These are phyloP conservation scores for Autographa gamma DNA, from an alignment of 2,888 invertebrate species.

Conservation along the genomic window DNA sequence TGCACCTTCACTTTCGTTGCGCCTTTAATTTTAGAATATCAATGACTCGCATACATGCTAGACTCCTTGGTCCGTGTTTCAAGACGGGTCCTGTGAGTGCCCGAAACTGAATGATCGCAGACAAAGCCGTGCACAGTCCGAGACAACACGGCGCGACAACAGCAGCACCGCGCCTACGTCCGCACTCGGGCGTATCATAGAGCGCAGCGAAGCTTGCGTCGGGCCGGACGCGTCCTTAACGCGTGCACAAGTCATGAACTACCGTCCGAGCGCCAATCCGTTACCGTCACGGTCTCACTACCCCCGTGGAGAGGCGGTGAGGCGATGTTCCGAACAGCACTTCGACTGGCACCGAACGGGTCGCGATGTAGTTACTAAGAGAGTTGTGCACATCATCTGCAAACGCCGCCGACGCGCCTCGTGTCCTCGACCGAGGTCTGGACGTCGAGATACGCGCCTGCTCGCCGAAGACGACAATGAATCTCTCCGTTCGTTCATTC, in stretches of 20 bases:
- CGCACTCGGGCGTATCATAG: slow-evolving; percentile 68
- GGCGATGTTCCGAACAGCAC: slow-evolving; percentile 67
- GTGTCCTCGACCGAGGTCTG: slow-evolving; percentile 44
- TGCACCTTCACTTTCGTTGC: slow-evolving; percentile 90
- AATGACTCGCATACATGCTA: slow-evolving; percentile 91
- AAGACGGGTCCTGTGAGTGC: slow-evolving; percentile 91
- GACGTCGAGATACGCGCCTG: slow-evolving; percentile 50
- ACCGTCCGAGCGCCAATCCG: slow-evolving; percentile 53
- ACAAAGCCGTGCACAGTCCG: slow-evolving; percentile 73
- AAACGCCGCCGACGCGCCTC: slow-evolving; percentile 62
- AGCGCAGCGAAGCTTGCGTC: slow-evolving; percentile 66
- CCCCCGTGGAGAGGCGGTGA: slow-evolving; percentile 3
- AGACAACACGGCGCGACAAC: slow-evolving; percentile 68
- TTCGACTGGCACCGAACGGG: slow-evolving; percentile 84
- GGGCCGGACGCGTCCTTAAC: slow-evolving; percentile 72
- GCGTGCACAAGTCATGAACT: slow-evolving; percentile 63
- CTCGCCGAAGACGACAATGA: slow-evolving; percentile 71
- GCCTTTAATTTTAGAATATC: slow-evolving; percentile 90
- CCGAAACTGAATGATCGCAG: slow-evolving; percentile 79
- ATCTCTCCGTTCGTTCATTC: slow-evolving; percentile 83
- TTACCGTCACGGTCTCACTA: slow-evolving; percentile 24
- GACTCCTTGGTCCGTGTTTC: slow-evolving; percentile 81
- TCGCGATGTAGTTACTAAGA: slow-evolving; percentile 86
- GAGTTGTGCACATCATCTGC: slow-evolving; percentile 72
- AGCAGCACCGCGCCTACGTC: slow-evolving; percentile 64